These are phyloP conservation scores for Zaprionus kolodkinae DNA, from an alignment of 1,140 invertebrate species.

Conservation along the genomic window DNA sequence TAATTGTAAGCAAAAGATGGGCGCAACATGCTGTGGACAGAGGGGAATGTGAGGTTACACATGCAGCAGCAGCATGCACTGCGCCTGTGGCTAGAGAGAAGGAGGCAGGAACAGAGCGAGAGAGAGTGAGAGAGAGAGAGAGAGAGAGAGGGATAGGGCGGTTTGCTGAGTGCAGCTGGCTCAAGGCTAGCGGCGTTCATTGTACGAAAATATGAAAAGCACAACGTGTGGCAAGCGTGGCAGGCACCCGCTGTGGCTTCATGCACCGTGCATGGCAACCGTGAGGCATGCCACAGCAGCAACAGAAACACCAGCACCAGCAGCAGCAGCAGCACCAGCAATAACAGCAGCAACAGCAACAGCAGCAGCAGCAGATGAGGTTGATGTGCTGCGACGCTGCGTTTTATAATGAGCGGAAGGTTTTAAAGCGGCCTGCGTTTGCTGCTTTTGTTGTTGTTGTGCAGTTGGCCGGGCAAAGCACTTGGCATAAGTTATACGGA, in stretches of 20 bases:
- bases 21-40: not conserved
- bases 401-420: slow-evolving; percentile 74
- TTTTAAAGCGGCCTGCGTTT: slow-evolving; percentile 54
- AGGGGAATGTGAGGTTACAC: slow-evolving; percentile 17
- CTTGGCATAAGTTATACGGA: slow-evolving; percentile 39
- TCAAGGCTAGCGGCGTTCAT: slow-evolving; percentile 62
- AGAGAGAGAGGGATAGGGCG: not conserved
- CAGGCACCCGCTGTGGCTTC: slow-evolving; percentile 27
- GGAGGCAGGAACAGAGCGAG: too few species aligned
- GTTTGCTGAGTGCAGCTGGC: slow-evolving; percentile 38
- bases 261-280: slow-evolving; percentile 20
- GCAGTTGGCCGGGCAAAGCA: slow-evolving; percentile 29
- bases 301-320: slow-evolving; percentile 25
- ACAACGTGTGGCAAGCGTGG: slow-evolving; percentile 47
- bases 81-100: not conserved
- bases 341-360: slow-evolving; percentile 19
- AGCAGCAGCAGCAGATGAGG: slow-evolving; percentile 49
- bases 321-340: too few species aligned
- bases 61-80: slow-evolving; percentile 12
- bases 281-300: slow-evolving; percentile 33
- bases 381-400: slow-evolving; percentile 61
- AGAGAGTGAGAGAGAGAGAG: too few species aligned
- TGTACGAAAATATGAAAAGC: slow-evolving; percentile 74
- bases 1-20: slow-evolving; percentile 81
- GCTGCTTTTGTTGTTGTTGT: slow-evolving; percentile 20